These are phyloP conservation scores for Tringa solitaria DNA, from an alignment of 2,113 vertebrate genomes.

Conservation along the genomic window DNA sequence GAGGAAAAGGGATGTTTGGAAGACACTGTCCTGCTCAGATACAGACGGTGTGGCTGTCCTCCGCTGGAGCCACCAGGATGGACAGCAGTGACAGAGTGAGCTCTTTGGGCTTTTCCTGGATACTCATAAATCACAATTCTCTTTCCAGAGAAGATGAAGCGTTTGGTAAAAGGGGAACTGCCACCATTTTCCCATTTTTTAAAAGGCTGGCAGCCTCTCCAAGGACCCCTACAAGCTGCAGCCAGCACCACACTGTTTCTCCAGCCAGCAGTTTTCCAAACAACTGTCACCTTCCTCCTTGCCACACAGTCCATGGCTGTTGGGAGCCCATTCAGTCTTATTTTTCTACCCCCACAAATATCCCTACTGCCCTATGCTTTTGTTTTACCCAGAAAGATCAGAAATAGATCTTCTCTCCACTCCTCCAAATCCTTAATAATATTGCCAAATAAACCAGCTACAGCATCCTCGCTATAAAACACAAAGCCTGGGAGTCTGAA, in stretches of 20 bases:
- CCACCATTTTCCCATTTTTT: not conserved
- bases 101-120: not conserved
- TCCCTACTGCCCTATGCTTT: not conserved
- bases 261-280: not conserved
- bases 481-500: not conserved
- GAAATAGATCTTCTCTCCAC: not conserved
- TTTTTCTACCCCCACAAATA: not conserved
- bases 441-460: not conserved
- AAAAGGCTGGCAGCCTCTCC: not conserved
- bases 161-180: not conserved
- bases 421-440: not conserved
- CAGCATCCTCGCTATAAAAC: not conserved
- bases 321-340: not conserved
- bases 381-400: not conserved
- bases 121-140: not conserved
- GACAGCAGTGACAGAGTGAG: not conserved
- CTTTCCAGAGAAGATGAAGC: not conserved
- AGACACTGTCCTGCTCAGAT: not conserved
- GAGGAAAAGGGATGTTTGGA: not conserved
- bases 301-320: not conserved
- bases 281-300: not conserved
- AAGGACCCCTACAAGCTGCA: not conserved
- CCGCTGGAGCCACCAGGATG: not conserved
- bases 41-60: not conserved
- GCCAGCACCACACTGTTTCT: not conserved